Evolutionary conservation across 1,140 invertebrate species (phyloP), one percentile per base, ranked within the genome.

Genomic region (Rhizoglyphus robini): DNA sequence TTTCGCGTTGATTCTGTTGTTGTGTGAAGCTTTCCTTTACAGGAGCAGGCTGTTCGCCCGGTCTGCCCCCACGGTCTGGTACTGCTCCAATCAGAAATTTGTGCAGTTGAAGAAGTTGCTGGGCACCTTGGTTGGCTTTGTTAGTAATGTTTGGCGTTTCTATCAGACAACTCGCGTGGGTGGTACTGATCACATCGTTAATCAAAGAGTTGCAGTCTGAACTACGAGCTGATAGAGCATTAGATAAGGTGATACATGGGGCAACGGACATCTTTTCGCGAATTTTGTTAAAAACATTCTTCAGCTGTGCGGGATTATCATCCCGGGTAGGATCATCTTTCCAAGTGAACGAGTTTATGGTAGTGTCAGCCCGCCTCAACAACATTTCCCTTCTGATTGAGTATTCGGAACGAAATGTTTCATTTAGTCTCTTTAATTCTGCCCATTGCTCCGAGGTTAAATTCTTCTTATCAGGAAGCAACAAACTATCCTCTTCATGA

Each of bases 301-400:
- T 60, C n/a, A 68, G 48, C 4, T 36, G 20, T 20, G 51, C 20
- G 20, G 32, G 20, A 20, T 61, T 15, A 32, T 25, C 25, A 23
- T 66, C 46, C n/a, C 13, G 15, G 15, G 48, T 23, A 27, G 34
- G 31, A 18, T 66, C 34, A 25, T 54, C 30, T 32, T 68, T 68
- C 70, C 70, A 70, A 60, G 63, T 73, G 76, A 96, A 96, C 27
- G 90, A 95, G 75, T 92, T 88, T 71, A 96, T 83, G 3, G 93
- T 97, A 41, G 93, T 91, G 77, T 96, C 92, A 47, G 96, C 75
- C 59, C 94, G 79, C 67, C 90, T 92, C 1, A 95, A 76, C 68
- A 96, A 81, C 81, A 92, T 90, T 73, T 94, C 85, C 64, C 90
- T 77, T 65, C 92, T 77, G 46, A 88, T 79, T 72, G 81, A 80